A percentile compares a stretch with the other conserved stretches of the same genome.
Conservation (phyloP, 2,888 invertebrate species). For the Hirudinaria manillensis region DNA sequence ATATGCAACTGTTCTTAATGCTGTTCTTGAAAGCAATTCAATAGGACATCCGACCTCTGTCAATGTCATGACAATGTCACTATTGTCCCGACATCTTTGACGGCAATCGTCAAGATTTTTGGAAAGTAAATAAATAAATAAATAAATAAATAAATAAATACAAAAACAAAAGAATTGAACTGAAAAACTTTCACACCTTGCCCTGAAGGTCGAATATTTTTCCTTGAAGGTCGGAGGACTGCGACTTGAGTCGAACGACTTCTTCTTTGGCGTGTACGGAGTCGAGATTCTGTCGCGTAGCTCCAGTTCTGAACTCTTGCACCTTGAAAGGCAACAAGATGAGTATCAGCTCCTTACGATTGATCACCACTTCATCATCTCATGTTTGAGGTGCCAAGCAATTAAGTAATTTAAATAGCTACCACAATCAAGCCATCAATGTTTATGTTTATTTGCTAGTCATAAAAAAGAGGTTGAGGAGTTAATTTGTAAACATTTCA, state of each 20-base stretch:
- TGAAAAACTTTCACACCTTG: conserved; percentile 14
- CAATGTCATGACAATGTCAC: no score
- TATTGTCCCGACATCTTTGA: no score
- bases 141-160: neutral
- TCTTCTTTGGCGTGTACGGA: conserved; percentile 28
- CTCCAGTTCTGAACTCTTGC: conserved; percentile 31
- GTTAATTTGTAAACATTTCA: no score
- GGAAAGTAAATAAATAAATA: no score
- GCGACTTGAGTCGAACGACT: conserved; percentile 26
- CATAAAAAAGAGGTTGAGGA: conserved; percentile 26
- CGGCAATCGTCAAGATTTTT: no score
- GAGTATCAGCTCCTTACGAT: no score
- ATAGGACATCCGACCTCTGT: no score
- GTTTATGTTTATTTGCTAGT: no score
- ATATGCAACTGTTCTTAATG: no score
- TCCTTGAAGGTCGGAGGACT: conserved; percentile 21
- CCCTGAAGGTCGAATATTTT: conserved; percentile 28
- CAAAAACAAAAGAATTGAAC: neutral
- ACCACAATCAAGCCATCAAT: no score
- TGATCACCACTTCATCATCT: neutral
- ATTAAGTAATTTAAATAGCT: no score
- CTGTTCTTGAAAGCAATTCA: no score
- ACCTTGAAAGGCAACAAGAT: conserved; percentile 26
- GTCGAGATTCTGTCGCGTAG: conserved; percentile 26
- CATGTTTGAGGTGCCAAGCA: neutral